Evolutionary conservation across 92 coral and sea anemone genomes (phyloP).

Genomic region (Phymanthus crucifer): DNA sequence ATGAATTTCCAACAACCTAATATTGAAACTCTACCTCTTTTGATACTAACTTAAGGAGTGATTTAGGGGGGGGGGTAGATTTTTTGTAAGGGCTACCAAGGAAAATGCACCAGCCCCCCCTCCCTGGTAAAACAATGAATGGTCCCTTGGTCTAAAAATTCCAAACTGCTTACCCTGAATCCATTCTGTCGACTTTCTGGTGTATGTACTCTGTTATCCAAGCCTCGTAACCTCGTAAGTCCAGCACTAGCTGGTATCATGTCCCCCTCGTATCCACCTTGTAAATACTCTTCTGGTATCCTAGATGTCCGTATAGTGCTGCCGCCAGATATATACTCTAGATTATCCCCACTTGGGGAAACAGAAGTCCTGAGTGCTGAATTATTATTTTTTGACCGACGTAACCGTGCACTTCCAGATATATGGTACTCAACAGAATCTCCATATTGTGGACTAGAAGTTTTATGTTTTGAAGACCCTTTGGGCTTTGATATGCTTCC

Average conservation of each 20-base stretch:
- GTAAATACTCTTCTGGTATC: constrained; percentile 72
- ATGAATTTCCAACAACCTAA: no score
- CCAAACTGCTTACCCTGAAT: constrained; percentile 64
- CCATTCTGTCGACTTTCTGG: constrained; percentile 85
- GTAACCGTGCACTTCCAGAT: constrained; percentile 53
- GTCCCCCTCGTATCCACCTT: constrained; percentile 61
- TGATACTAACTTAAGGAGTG: no score
- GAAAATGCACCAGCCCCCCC: no score
- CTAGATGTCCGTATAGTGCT: constrained; percentile 65
- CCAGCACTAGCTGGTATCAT: constrained; percentile 72
- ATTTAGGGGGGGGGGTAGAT: no score
- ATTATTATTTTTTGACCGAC: constrained; percentile 42
- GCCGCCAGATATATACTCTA: constrained; percentile 70
- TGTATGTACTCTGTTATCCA: constrained; percentile 72
- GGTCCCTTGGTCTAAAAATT: not conserved
- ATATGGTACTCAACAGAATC: constrained; percentile 43
- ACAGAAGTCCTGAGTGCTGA: constrained; percentile 53
- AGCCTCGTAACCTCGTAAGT: constrained; percentile 56
- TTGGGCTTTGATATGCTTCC: constrained; percentile 84
- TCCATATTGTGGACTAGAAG: constrained; percentile 50
- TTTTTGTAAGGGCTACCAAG: no score
- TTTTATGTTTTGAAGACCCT: constrained; percentile 29
- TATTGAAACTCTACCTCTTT: no score
- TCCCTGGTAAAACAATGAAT: no score
- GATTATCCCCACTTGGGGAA: constrained; percentile 47